Base-by-base conservation (phyloP, 2,888 invertebrate species). In the Chesias legatella region DNA sequence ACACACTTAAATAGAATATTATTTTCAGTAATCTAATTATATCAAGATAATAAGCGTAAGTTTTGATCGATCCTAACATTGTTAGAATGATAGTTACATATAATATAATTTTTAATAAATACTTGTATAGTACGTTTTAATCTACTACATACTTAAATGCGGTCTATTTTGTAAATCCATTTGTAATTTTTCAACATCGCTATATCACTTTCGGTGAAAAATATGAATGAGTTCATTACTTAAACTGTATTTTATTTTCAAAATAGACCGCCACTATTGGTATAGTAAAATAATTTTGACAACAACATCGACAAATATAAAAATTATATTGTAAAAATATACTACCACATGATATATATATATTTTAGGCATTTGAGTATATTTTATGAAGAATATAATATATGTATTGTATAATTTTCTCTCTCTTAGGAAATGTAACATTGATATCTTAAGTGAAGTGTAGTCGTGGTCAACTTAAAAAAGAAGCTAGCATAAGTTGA, bases 31-130 rank as follows among this genome's bases (percentile, higher is more conserved):
- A 53, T 73, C 78, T 84, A 81, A 72, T 69, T 17, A 79, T 83
- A 83, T 78, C 75, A 69, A 81, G 79, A 79, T 86, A 86, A 80
- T 86, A 86, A 86, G 86, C 86, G 86, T 86, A 86, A 79, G 78
- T 77, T 73, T 63, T 68, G 65, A 75, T 72, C 73, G 61, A 69
- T 72, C 61, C 77, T 67, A 71, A 76, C 70, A 51, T 57, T 58
- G 66, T 75, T 62, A 67, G 73, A 73, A 72, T 64, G 61, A 67
- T 68, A 57, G 54, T 60, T 69, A 62, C 56, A 53, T 56, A 50
- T 54, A 38, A 31, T 52, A 40, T 51, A 29, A 32, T 49, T 43
- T 48, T 54, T n/a, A 43, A 52, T 54, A 47, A 48, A 53, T 51
- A 53, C 36, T 48, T 34, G 30, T 58, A 52, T 42, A 47, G 34